These are phyloP conservation scores for Daubentonia madagascariensis DNA, from an alignment of 2,113 vertebrate species.

Conservation along the genomic window DNA sequence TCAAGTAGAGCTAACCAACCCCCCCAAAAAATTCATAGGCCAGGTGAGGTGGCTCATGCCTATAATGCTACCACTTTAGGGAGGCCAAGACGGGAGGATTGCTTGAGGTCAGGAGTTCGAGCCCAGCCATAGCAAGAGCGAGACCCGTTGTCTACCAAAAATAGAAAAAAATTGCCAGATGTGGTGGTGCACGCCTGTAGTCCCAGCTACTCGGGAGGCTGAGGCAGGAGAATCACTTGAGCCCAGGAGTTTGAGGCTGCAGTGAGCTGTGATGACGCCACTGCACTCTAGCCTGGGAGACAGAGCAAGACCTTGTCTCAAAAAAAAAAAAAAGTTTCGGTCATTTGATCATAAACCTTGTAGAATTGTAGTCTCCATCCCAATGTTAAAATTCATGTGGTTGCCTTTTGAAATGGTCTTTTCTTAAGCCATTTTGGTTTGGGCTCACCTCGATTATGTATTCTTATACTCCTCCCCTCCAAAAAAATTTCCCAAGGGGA, in stretches of 20 bases:
- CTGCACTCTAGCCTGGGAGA: background rate
- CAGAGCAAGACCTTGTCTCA: background rate
- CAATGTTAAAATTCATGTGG: background rate
- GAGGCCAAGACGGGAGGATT: too few relatives aligned
- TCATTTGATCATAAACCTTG: background rate
- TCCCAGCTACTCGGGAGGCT: too few relatives aligned
- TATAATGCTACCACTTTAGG: too few relatives aligned
- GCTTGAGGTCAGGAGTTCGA: too few relatives aligned
- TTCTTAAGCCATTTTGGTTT: background rate
- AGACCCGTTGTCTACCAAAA: too few relatives aligned
- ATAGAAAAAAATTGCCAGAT: too few relatives aligned
- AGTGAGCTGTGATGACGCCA: too few relatives aligned
- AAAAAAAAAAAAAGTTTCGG: background rate
- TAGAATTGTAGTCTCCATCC: background rate
- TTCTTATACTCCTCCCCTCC: background rate
- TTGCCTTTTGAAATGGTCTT: background rate
- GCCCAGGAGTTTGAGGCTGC: too few relatives aligned
- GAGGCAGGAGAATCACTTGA: too few relatives aligned
- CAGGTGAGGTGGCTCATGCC: background rate
- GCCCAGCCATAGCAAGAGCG: too few relatives aligned
- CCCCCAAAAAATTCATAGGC: background rate
- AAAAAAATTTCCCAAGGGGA: background rate
- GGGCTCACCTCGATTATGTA: background rate
- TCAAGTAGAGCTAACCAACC: background rate
- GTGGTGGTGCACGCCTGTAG: too few relatives aligned